A percentile compares a stretch with the other conserved stretches of the same genome.
These are phyloP conservation scores for Cryptoprocta ferox DNA, from an alignment of 2,797 vertebrate species.

Conservation along the genomic window DNA sequence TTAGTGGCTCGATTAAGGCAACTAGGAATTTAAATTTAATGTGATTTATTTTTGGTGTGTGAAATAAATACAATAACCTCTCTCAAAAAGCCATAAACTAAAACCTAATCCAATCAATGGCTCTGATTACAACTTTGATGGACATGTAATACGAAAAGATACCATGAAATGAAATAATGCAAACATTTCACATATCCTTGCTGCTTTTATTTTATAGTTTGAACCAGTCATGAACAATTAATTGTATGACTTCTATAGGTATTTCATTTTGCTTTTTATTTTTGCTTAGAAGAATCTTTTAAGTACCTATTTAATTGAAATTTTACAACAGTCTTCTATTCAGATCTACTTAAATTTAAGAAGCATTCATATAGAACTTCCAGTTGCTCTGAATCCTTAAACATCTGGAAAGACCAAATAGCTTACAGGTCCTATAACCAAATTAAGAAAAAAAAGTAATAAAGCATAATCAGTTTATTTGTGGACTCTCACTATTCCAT, in stretches of 20 bases:
- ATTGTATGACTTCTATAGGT: not conserved
- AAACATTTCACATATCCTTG: not conserved
- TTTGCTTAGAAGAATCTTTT: not conserved
- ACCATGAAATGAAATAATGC: not conserved
- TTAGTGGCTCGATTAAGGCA: not conserved
- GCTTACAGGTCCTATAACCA: not conserved
- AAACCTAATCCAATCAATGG: not conserved
- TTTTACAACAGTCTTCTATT: not conserved
- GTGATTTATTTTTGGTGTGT: not conserved
- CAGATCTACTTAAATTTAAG: not conserved
- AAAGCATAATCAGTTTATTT: not conserved
- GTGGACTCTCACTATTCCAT: not conserved
- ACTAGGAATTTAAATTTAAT: not conserved
- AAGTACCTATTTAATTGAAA: not conserved
- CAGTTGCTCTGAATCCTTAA: not conserved
- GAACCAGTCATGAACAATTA: not conserved
- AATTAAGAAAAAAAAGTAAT: not conserved
- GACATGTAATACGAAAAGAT: not conserved
- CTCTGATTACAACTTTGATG: not conserved
- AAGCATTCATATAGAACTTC: not conserved
- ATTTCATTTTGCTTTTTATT: not conserved
- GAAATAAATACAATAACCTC: not conserved
- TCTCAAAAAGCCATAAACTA: not conserved
- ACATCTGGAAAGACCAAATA: conserved; percentile 29
- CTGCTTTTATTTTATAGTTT: not conserved